Percentiles rank a stretch among this genome's conserved stretches.
These are phyloP conservation scores for Pogonomyrmex californicus DNA, from an alignment of 1,140 invertebrate genomes.

Conservation along the genomic window DNA sequence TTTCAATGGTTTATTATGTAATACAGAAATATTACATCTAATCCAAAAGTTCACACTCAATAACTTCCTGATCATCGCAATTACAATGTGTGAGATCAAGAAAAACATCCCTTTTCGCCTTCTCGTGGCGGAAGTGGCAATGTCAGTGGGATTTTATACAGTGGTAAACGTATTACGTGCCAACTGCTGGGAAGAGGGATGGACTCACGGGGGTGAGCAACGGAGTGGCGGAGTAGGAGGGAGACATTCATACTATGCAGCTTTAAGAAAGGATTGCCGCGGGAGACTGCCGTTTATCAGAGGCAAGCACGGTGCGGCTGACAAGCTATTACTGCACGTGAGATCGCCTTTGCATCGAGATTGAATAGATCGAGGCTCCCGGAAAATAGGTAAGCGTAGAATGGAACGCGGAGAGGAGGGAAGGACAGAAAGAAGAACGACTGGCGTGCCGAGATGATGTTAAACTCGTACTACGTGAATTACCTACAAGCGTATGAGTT, in stretches of 20 bases:
- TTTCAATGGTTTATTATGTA: not conserved
- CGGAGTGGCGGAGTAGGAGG: not conserved
- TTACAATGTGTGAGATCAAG: conserved; percentile 7
- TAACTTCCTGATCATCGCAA: not conserved
- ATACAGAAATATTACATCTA: not conserved
- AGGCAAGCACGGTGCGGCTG: conserved; percentile 73
- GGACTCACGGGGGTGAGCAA: not conserved
- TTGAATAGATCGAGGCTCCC: conserved; percentile 76
- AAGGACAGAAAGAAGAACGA: conserved; percentile 54
- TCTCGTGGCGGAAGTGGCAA: not conserved
- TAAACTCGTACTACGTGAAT: conserved; percentile 62
- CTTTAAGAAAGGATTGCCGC: conserved; percentile 75
- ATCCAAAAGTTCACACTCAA: not conserved
- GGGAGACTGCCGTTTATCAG: conserved; percentile 79
- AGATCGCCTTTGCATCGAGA: conserved; percentile 80
- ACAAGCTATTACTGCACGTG: conserved; percentile 79
- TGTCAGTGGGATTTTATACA: conserved; percentile 57
- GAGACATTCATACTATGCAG: conserved; percentile 57
- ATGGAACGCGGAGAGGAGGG: conserved; percentile 11
- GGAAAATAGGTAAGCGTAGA: conserved; percentile 74
- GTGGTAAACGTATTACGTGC: conserved; percentile 67
- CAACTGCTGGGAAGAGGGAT: conserved; percentile 45
- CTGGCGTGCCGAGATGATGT: conserved; percentile 51
- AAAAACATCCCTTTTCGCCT: not conserved
- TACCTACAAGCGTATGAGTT: conserved; percentile 54